Percentiles rank a stretch among this genome's conserved stretches.
phyloP scores from a whole-genome alignment of 2,888 invertebrate species.

The Athripsodes cinereus region DNA sequence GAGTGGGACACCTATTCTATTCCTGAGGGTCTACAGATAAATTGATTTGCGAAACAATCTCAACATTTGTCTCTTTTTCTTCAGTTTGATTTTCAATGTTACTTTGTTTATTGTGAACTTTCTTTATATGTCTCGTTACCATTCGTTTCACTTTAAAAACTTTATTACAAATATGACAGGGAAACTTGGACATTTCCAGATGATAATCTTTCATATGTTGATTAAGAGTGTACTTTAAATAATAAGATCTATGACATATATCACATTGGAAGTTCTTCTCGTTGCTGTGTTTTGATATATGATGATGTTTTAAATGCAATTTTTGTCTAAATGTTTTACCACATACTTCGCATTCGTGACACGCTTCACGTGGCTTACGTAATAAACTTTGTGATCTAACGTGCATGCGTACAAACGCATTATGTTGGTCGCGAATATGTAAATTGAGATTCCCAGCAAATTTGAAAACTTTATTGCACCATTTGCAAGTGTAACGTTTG shows the following conservation, averaged over 20 bases:
- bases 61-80: too few relatives aligned
- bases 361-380: neutral
- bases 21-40: too few relatives aligned
- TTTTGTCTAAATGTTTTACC: conserved; percentile 1
- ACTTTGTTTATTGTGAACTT: conserved; percentile 3
- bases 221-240: neutral
- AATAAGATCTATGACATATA: neutral
- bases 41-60: too few relatives aligned
- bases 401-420: neutral
- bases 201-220: conserved; percentile 7
- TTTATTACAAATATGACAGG: conserved; percentile 3
- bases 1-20: too few relatives aligned
- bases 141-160: conserved; percentile 1
- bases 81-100: too few relatives aligned
- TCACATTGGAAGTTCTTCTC: conserved; percentile 3
- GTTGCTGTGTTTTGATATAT: neutral
- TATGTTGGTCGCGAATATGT: conserved; percentile 2
- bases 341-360: neutral
- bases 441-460: neutral
- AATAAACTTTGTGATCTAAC: neutral
- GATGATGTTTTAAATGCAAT: conserved; percentile 1
- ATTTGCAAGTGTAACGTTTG: conserved; percentile 1
- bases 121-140: neutral
- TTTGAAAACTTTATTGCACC: conserved; percentile 1
- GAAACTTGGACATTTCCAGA: neutral